Percentiles rank a stretch among this genome's conserved stretches.
Conservation (phyloP, 2,888 invertebrate species). For the Boloria selene region DNA sequence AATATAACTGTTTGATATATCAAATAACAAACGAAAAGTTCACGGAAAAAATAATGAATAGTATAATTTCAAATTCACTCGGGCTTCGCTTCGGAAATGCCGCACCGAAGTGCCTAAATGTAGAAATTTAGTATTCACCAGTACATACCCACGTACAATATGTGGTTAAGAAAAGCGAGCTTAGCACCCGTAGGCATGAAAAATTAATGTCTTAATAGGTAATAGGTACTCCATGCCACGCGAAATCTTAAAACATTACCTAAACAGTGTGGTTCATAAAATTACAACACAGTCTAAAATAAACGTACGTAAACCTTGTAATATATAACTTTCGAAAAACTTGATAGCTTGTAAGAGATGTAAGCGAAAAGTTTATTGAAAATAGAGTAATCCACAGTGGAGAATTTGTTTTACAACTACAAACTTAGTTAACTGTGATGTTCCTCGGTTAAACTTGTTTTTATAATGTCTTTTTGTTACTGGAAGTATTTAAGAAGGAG, state of each 20-base stretch:
- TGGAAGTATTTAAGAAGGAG: constrained; percentile 5
- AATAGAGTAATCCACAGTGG: neutral
- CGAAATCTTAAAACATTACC: no score
- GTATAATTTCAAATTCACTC: constrained; percentile 1
- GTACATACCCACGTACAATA: no score
- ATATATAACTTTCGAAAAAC: constrained; percentile 3
- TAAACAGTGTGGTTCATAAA: no score
- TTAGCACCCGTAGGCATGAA: no score
- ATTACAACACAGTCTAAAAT: no score
- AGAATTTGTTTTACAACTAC: neutral
- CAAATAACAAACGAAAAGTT: neutral
- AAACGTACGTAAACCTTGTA: neutral
- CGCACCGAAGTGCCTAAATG: no score
- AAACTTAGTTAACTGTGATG: neutral
- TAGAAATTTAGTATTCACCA: no score
- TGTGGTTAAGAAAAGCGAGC: no score
- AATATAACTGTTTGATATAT: neutral
- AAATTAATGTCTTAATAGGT: no score
- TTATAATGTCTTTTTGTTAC: neutral
- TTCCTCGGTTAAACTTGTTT: constrained; percentile 2
- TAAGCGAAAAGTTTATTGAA: neutral
- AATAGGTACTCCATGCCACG: no score
- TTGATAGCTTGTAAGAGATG: neutral
- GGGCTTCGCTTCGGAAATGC: neutral
- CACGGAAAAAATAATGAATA: neutral